Conservation (phyloP, 2,113 vertebrate genomes). For the Aleadryas rufinucha region DNA sequence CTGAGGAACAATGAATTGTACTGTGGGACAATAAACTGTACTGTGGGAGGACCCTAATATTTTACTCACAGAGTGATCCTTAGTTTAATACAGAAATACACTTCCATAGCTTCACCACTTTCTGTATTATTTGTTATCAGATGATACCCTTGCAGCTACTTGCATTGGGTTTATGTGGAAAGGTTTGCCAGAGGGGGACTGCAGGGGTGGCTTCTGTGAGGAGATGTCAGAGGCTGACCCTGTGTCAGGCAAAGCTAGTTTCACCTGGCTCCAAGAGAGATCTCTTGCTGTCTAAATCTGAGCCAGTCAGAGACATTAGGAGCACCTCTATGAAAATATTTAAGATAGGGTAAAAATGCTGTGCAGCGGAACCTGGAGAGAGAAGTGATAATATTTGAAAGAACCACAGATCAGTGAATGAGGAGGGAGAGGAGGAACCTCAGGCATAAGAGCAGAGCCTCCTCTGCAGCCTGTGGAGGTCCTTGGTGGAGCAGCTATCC, state of each 20-base stretch:
- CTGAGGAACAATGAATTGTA: neutral
- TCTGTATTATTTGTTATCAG: neutral
- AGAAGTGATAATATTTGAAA: neutral
- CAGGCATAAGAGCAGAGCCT: neutral
- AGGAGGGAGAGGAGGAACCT: neutral
- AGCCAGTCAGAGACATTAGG: fast-evolving
- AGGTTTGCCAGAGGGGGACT: neutral
- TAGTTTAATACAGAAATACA: neutral
- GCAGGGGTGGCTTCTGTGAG: neutral
- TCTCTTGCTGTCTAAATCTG: neutral
- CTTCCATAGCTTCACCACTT: neutral
- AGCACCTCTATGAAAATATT: neutral
- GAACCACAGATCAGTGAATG: neutral
- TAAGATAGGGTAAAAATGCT: neutral
- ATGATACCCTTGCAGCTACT: neutral
- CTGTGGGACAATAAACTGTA: neutral
- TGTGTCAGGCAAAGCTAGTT: neutral
- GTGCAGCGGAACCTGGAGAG: neutral
- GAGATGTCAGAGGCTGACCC: neutral
- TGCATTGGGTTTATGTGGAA: neutral
- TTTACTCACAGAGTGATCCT: neutral
- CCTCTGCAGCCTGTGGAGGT: neutral
- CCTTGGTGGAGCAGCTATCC: neutral
- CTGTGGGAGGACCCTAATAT: neutral
- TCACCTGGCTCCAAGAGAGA: neutral